Conservation (phyloP, 92 coral and sea anemone species). For the Muricea muricata region DNA sequence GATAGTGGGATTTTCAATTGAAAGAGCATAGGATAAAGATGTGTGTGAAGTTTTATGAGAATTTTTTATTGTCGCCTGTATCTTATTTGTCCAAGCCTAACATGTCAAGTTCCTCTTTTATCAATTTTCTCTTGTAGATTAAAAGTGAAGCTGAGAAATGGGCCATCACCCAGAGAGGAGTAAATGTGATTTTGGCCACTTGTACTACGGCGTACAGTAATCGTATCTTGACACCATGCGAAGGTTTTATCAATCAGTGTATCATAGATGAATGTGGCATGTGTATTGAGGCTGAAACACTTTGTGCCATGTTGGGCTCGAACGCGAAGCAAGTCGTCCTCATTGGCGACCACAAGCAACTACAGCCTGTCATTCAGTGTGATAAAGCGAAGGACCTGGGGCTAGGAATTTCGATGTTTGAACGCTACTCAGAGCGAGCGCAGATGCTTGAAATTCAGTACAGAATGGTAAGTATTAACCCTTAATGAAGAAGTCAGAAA, state of each 20-base stretch:
- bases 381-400: constrained; percentile 71
- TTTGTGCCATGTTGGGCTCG: constrained; percentile 84
- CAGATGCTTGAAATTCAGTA: constrained; percentile 82
- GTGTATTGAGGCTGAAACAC: constrained; percentile 87
- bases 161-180: constrained; percentile 69
- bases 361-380: constrained; percentile 79
- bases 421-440: constrained; percentile 70
- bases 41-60: no score
- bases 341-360: constrained; percentile 93
- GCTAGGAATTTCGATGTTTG: constrained; percentile 81
- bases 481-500: neutral
- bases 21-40: no score
- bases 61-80: neutral
- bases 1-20: no score
- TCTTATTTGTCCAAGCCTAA: neutral
- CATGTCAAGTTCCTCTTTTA: no score
- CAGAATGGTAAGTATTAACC: constrained; percentile 75
- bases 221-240: constrained; percentile 40
- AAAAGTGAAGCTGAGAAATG: constrained; percentile 66
- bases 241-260: constrained; percentile 65
- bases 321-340: constrained; percentile 75
- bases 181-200: constrained; percentile 75
- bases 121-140: constrained; percentile 29
- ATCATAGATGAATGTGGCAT: constrained; percentile 95
- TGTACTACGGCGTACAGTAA: constrained; percentile 74